These are phyloP conservation scores for Plectropomus leopardus DNA, from an alignment of 2,113 vertebrate genomes.

Conservation along the genomic window DNA sequence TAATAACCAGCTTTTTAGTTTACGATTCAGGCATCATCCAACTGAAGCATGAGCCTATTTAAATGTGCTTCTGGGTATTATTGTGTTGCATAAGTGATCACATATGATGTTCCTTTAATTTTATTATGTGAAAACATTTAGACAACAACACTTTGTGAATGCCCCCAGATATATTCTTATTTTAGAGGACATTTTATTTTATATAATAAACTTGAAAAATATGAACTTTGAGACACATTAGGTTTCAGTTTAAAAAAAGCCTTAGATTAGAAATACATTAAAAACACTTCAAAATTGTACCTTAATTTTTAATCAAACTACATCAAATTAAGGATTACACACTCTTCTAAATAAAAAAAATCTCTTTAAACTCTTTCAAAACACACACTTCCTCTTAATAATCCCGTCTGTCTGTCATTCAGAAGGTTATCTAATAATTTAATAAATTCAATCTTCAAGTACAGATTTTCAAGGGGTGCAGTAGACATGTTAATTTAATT, in stretches of 20 bases:
- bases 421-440: neutral
- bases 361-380: neutral
- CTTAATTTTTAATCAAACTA: too few species aligned
- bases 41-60: neutral
- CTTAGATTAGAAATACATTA: neutral
- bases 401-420: too few species aligned
- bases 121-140: slow-evolving; percentile 1
- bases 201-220: neutral
- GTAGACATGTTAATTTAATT: too few species aligned
- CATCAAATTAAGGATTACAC: neutral
- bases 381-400: neutral
- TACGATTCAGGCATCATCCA: neutral
- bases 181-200: neutral
- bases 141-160: neutral
- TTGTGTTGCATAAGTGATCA: slow-evolving; percentile 25
- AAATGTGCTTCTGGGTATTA: slow-evolving; percentile 12
- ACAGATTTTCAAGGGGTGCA: too few species aligned
- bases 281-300: neutral
- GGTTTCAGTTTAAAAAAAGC: neutral
- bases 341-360: neutral
- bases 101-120: slow-evolving; percentile 12
- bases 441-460: neutral
- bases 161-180: neutral
- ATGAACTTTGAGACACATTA: neutral
- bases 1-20: slow-evolving; percentile 22